Evolutionary conservation across 2,888 invertebrate genomes (phyloP), one percentile per base, ranked within the genome.

Genomic region (Phaedon cochleariae): DNA sequence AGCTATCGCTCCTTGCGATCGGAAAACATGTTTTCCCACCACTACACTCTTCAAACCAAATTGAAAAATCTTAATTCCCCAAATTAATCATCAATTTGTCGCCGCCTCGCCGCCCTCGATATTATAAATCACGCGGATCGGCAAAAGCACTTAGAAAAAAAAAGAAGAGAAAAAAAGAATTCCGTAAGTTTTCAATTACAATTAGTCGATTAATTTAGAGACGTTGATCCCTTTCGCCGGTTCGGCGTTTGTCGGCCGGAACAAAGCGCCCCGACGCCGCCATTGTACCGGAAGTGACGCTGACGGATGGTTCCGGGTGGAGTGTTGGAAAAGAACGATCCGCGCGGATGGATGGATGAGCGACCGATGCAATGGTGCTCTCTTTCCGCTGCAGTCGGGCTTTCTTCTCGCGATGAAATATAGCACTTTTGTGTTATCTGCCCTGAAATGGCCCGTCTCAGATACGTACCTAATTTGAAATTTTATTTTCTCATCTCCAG

Each of bases 221-320:
- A 72, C 70, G 76, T 76, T 80, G 79, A 81, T 81, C 80, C 80
- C 78, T 78, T 76, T 76, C 77, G 74, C 70, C 71, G 69, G 73
- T n/a, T 74, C 71, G 72, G 75, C 76, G 74, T 72, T 68, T 74
- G 73, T 73, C 62, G 72, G 75, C 9, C 77, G 80, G 78, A n/a
- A 82, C 81, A 81, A 81, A 80, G 77, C 78, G 72, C 75, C 41
- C 41, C 68, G 71, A 73, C 72, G 74, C 76, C 79, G 78, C 78
- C 79, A 82, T 82, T 82, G 82, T 82, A 79, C 78, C 80, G 79
- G 81, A 81, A 81, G 80, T 83, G 83, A 83, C 83, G 82, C 79
- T 83, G 82, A 83, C 82, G 82, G 82, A 83, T 83, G 82, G 80
- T 81, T 78, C 77, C 74, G 67, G 76, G 75, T 77, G 71, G 41